Evolutionary conservation across 2,797 vertebrate genomes (phyloP), one percentile per base, ranked within the genome.

Genomic region (Mastacembelus armatus): DNA sequence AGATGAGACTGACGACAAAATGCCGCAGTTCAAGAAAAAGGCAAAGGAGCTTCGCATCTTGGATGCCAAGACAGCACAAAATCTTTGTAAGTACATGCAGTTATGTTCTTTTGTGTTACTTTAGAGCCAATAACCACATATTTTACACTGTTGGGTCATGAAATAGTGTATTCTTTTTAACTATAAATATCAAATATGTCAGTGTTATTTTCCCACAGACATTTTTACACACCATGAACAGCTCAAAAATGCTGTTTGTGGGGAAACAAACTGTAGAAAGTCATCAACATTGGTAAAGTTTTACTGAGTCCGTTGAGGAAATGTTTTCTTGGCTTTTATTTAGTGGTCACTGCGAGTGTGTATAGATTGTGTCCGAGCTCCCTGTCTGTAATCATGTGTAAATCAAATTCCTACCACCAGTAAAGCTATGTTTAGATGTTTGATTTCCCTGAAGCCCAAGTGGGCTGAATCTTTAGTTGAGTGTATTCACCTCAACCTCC

Each of bases 21-120:
- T 75, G 55, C 69, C 52, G 0, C 92, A 95, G 55, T 77, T 94
- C 68, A 99, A 97, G 94, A 99, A 98, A 84, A 98, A 92, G 91
- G 92, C 95, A 1, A 99, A 97, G 80, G 96, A 98, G 84, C 89
- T 99, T 44, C 95, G 96, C 56, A 88, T 99, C 89, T 85, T 99
- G 89, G 96, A 99, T 77, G 52, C 92, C 44, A 99, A 99, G 92
- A 96, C 95, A 0, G 97, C 97, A 3, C 98, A 98, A 86, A 99
- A 99, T 87, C 91, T 99, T 14, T 99, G 98, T 99, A 93, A 92
- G 98, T 97, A 68, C 10, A 60, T 19, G 7, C 5, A 18, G 10
- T 42, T 42, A 2, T 48, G 22, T 44, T 19, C 1, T 48, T 47
- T 5, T 9, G 11, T 2, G 15, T 15, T 16, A 15, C 35, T 66